Percentiles rank a stretch among this genome's conserved stretches.
Conservation (phyloP, 2,888 invertebrate genomes). For the Lomographa bimaculata region DNA sequence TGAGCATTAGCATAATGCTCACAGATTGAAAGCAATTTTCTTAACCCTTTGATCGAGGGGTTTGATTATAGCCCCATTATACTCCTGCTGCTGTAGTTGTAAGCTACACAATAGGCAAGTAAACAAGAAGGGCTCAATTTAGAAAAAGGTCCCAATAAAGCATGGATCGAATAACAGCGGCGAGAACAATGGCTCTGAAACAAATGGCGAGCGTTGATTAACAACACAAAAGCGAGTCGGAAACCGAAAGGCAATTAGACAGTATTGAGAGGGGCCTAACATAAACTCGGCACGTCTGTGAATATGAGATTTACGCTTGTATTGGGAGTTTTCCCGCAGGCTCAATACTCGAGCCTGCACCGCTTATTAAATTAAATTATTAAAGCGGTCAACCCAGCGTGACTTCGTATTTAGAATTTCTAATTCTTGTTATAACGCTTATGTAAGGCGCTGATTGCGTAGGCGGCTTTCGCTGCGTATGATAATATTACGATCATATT, state of each 20-base stretch:
- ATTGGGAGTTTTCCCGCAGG: constrained; percentile 3
- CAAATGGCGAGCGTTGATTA: constrained; percentile 51
- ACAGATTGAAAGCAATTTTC: too few species aligned
- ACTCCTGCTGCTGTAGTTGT: constrained; percentile 1
- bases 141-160: constrained; percentile 33
- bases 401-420: constrained; percentile 5
- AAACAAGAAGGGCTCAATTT: constrained; percentile 14
- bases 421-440: constrained; percentile 11
- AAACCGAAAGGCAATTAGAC: constrained; percentile 52
- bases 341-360: neutral
- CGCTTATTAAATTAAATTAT: constrained; percentile 6
- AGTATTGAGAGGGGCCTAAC: constrained; percentile 17
- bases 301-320: constrained; percentile 6
- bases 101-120: constrained; percentile 8
- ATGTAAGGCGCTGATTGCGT: constrained; percentile 7
- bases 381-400: constrained; percentile 7
- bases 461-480: neutral
- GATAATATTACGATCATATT: neutral
- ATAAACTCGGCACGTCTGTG: constrained; percentile 2
- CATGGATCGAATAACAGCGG: constrained; percentile 30
- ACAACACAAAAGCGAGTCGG: constrained; percentile 50
- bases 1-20: too few species aligned
- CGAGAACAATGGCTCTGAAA: constrained; percentile 40
- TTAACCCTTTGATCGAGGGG: too few species aligned
- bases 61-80: too few species aligned